Percentiles rank a stretch among this genome's conserved stretches.
These are phyloP conservation scores for Parelbella ahira DNA, from an alignment of 2,888 invertebrate species.

Conservation along the genomic window DNA sequence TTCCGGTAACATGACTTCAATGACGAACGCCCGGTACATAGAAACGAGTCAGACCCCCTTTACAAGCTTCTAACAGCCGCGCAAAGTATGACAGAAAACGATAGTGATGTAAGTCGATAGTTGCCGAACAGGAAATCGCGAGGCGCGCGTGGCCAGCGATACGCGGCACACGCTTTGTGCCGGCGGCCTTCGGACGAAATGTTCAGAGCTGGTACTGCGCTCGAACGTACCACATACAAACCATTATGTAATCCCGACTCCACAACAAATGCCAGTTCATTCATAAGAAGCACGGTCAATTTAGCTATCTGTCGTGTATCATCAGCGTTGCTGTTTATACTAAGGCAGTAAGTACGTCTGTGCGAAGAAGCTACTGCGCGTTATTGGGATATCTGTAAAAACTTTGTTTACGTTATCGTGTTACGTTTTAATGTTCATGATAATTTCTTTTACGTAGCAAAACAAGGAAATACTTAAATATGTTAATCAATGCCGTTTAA, in stretches of 20 bases:
- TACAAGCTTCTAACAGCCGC: conserved; percentile 70
- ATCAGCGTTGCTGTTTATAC: conserved; percentile 39
- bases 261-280: conserved; percentile 66
- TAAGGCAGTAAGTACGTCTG: conserved; percentile 33
- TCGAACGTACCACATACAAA: conserved; percentile 50
- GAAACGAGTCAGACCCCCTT: conserved; percentile 74
- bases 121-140: conserved; percentile 78
- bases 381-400: conserved; percentile 26
- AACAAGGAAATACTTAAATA: conserved; percentile 60
- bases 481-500: conserved; percentile 53
- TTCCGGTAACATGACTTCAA: conserved; percentile 61
- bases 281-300: conserved; percentile 58
- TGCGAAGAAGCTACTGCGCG: conserved; percentile 36
- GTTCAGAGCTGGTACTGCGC: conserved; percentile 52
- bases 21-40: conserved; percentile 60
- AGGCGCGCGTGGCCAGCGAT: conserved; percentile 71
- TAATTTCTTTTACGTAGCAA: conserved; percentile 66
- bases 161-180: conserved; percentile 64
- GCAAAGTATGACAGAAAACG: conserved; percentile 73
- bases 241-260: conserved; percentile 62
- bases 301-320: conserved; percentile 48
- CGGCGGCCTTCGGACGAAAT: conserved; percentile 70
- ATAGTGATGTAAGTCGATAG: conserved; percentile 79
- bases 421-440: too few relatives aligned
- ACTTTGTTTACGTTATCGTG: conserved; percentile 48